Base-by-base conservation (phyloP, 2,888 invertebrate species). In the Mayetiola destructor region DNA sequence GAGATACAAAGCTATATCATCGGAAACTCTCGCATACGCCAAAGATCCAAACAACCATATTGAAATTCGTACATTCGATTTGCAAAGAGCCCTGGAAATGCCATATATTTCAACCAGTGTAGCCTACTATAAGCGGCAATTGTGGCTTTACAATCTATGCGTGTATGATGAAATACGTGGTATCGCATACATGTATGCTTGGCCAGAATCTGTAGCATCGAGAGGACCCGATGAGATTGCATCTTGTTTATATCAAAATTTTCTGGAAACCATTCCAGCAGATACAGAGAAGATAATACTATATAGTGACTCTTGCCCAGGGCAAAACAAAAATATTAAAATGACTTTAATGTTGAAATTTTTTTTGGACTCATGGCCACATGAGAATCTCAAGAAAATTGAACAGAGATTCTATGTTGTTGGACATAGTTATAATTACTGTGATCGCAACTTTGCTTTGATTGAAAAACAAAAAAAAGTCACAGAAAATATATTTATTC, bases 261-360 rank as follows among this genome's bases (percentile, higher is more conserved):
- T 42, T 23, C 21, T 6, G 12, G 14, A 3, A 42, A 4, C 21
- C 14, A 21, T 42, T 23, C 42, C 21, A 12, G 23, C 9, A 23
- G 23, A 42, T 12, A 42, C 42, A 42, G 21, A 42, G 23, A 42
- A 42, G 23, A 42, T 42, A 23, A 42, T 42, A 42, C 42, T 42
- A 12, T 8, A 23, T 12, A 42, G 42, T 42, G 12, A 42, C 21
- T 5, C 42, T 6, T 42, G 39, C 10, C 8, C 10, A 6, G 12
- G 42, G 10, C 23, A 23, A 23, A 23, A 42, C 12, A 21, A 14
- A 10, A 42, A 42, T n/a, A 42, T 42, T 21, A 23, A 8, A 42
- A 23, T 42, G 14, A 42, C 12, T 10, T 21, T 42, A 12, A 23
- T 42, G 42, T 14, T 42, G 23, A 42, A 23, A 23, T 23, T 12